These are phyloP conservation scores for Ceriagrion tenellum DNA, from an alignment of 2,888 invertebrate genomes.

Conservation along the genomic window DNA sequence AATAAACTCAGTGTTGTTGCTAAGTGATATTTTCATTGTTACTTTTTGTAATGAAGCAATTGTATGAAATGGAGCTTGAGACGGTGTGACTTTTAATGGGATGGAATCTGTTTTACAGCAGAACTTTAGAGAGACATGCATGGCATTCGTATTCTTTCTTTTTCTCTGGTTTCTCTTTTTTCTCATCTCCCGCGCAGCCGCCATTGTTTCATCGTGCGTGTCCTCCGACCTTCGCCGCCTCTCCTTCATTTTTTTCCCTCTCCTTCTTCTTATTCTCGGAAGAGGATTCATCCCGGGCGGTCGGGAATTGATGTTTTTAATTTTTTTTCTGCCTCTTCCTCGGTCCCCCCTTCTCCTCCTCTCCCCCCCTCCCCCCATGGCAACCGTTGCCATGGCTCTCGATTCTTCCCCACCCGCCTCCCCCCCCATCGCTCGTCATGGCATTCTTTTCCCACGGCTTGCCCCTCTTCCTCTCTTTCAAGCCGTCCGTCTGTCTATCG, in stretches of 20 bases:
- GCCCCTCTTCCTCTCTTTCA: too few species aligned
- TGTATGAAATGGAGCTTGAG: too few species aligned
- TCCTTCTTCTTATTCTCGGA: not conserved
- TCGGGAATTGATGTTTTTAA: not conserved
- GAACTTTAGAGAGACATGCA: too few species aligned
- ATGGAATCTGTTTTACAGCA: too few species aligned
- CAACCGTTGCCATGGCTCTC: slow-evolving; percentile 12
- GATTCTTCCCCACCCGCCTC: not conserved
- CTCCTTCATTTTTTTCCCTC: not conserved
- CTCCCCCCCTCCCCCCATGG: not conserved
- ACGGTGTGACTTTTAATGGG: too few species aligned
- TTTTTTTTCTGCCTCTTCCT: not conserved
- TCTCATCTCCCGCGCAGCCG: not conserved
- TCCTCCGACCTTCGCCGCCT: not conserved
- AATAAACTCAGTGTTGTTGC: too few species aligned
- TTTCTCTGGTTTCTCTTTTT: not conserved
- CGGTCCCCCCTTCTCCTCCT: not conserved
- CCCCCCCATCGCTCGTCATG: not conserved
- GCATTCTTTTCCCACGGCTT: slow-evolving; percentile 11
- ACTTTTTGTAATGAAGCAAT: too few species aligned
- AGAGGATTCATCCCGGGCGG: slow-evolving; percentile 10
- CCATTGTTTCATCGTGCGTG: slow-evolving; percentile 49
- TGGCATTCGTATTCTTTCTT: not conserved
- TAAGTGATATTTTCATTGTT: too few species aligned
- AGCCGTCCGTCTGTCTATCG: too few species aligned